These are phyloP conservation scores for Hypotaenidia philippensis DNA, from an alignment of 2,797 vertebrate species.

Conservation along the genomic window DNA sequence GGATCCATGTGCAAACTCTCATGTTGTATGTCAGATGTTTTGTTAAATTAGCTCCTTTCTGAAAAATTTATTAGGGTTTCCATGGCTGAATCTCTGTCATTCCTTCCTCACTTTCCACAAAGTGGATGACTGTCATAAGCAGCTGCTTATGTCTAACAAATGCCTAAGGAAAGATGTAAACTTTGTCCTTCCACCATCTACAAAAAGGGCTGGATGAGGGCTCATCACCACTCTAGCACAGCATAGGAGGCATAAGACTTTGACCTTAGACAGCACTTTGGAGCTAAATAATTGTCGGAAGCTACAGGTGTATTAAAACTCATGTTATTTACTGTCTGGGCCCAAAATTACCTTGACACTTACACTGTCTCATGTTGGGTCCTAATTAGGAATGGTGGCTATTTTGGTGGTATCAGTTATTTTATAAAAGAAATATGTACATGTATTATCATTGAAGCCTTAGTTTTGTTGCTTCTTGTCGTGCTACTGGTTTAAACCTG, in stretches of 20 bases:
- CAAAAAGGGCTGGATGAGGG: background rate
- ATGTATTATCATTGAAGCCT: background rate
- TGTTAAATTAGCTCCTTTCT: background rate
- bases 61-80: background rate
- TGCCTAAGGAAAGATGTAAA: background rate
- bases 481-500: background rate
- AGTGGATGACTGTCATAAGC: background rate
- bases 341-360: background rate
- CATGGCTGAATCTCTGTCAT: background rate
- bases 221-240: background rate
- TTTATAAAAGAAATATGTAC: background rate
- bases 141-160: background rate
- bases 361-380: background rate
- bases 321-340: background rate
- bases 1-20: background rate
- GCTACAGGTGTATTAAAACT: background rate
- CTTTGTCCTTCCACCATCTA: background rate
- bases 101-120: background rate
- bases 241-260: accelerated
- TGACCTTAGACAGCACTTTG: background rate
- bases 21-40: background rate
- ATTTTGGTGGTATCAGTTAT: background rate
- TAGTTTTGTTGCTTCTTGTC: background rate
- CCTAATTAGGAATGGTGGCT: background rate
- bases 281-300: background rate